Evolutionary conservation across 2,888 invertebrate genomes (phyloP), one percentile per base, ranked within the genome.

Genomic region (Epirrhoe alternata): DNA sequence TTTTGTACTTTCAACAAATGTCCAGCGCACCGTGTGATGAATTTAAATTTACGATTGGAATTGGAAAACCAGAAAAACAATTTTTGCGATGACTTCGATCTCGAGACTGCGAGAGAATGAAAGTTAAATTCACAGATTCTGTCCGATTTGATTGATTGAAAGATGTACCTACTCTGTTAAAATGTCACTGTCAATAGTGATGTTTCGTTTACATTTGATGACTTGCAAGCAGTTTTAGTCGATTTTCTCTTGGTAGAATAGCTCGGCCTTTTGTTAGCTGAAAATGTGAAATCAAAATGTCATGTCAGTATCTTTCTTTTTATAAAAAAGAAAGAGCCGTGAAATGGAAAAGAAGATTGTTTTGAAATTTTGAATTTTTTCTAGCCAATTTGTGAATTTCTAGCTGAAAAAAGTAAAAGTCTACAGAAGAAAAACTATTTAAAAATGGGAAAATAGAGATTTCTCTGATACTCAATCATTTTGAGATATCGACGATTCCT

Each of bases 31-130:
- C 69, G 73, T 33, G 24, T 7, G 17, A 45, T 31, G 8, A 52
- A 47, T 58, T 63, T 64, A 12, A 52, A 47, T 58, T 63, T 64
- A 53, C 57, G 58, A 52, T 31, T 61, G 12, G 12, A 47, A 56
- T 17, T 52, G 16, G 17, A 33, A 55, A n/a, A 38, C 24, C 47
- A 49, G 16, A 38, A 52, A 53, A 35, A 45, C 35, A 59, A 77
- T 77, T 76, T 10, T 8, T 4, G 70, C 65, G 68, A 58, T 66
- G 65, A 71, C 74, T 71, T 76, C 75, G 75, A 66, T 76, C 73
- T 71, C 72, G 67, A 72, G 66, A 70, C 42, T 51, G 24, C 24
- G 51, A 58, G 35, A 16, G 51, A 51, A 24, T 14, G 45, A 45
- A 8, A 51, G n/a, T n/a, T n/a, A n/a, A n/a, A n/a, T n/a, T n/a